Base-by-base conservation (phyloP, 2,888 invertebrate genomes). In the Lasioglossum lativentre region DNA sequence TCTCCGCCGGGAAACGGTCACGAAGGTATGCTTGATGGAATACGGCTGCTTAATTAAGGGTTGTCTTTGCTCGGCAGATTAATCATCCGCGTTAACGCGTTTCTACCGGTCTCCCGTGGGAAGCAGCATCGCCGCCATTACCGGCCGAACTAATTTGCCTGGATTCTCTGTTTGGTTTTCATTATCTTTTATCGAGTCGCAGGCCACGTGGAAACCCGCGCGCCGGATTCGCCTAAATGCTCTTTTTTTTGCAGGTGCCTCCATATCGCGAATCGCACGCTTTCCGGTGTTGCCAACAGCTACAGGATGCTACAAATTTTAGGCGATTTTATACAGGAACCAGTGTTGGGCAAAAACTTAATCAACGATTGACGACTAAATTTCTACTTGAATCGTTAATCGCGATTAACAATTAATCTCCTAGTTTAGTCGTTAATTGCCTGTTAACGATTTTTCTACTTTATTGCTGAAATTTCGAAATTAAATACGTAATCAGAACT, bases 11-110 rank as follows among this genome's bases (percentile, higher is more conserved):
- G 59, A 38, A 74, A 71, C 59, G 75, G 38, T 63, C 75, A 63
- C 76, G 72, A 38, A 63, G 47, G 71, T 71, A 78, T 56, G 75
- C 63, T 71, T 34, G 75, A 63, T 75, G 75, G 52, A 81, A 83
- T 75, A 81, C 75, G 72, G 63, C 34, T 47, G 63, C 52, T 77
- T 82, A 76, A 83, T 83, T 83, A 83, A 77, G 73, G 76, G 75
- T 68, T 83, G 76, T 82, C 83, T 81, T 83, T 72, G 71, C 75
- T 66, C 71, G 75, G 42, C 47, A 78, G 14, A 84, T 82, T 82
- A 82, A 84, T 84, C 77, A 63, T 77, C 47, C 77, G 27, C 47
- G 72, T 77, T 77, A 73, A 74, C 73, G 73, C 68, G 71, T 42
- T 47, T 42, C 63, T 47, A 34, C 40, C 42, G 30, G 52, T 56